Evolutionary conservation across 1,140 invertebrate genomes (phyloP), one percentile per base, ranked within the genome.

Genomic region (Papilio machaon): DNA sequence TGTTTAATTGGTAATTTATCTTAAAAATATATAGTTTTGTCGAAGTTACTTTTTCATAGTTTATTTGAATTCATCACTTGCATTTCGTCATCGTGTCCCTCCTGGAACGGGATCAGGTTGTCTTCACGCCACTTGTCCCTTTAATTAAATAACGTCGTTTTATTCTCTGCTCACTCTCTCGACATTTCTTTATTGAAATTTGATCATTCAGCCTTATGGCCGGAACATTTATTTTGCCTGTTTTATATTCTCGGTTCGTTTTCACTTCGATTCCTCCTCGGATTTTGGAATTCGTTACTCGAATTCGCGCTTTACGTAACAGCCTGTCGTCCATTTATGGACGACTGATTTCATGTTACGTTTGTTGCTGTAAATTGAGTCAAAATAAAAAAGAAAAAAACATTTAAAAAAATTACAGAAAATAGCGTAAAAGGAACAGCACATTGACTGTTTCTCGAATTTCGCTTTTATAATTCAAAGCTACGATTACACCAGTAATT

Each of bases 141-240:
- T 76, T 76, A 76, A 76, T 86, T 83, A 82, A 87, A 86, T 85
- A 85, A 86, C 85, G 82, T 19, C 81, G 79, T 52, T 80, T 76
- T 67, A 60, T 70, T 81, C 81, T 52, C 54, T 80, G 85, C 80
- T 86, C 84, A 84, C 82, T 80, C 84, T 82, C 77, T 80, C 80
- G 82, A 74, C 81, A 83, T 74, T 79, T 82, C 80, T 82, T 86
- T 87, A 88, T 88, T 87, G 86, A 86, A 86, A 89, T 86, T 82
- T 84, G 83, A 89, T 86, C 88, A 85, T 82, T 87, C 84, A 87
- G 82, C 86, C 38, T 87, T 86, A 84, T 82, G 81, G 82, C 81
- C 79, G 81, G 82, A 81, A 82, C 85, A 82, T 86, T 85, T 82
- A 85, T 88, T 88, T 82, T 80, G 80, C 83, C 80, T 85, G 80